Evolutionary conservation across 2,113 vertebrate genomes (phyloP), one percentile per base, ranked within the genome.

Genomic region (Tylochromis polylepis): DNA sequence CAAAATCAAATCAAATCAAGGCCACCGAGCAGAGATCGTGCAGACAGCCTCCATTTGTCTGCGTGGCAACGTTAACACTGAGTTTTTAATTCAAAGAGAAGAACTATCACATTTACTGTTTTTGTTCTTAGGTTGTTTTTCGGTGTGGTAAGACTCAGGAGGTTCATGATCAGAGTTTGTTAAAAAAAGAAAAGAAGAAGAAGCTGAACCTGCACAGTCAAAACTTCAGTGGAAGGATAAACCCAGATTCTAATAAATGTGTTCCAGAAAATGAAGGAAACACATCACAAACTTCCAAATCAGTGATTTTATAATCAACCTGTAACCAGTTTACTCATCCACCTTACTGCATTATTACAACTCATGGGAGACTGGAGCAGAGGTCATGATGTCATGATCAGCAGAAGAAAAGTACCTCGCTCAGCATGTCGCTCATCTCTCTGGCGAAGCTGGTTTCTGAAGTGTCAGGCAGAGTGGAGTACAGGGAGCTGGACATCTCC

Each of bases 391-490:
- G 9, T 41, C n/a, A 43, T 49, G 14, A 49, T 16, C 15, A 16
- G 14, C 46, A 49, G 46, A 15, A 49, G 46, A 16, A 49, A 49
- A 14, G 29, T 77, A 95, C 94, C 92, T 95, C 55, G 3, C 94
- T 95, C 85, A 75, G 72, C 70, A 89, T 12, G 85, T 84, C 51
- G 1, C 29, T 90, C 87, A 93, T 82, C 93, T 98, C 96, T 91
- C 95, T 96, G 18, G 97, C 96, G 77, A 98, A 97, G 59, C 95
- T 96, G 72, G 96, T 98, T 62, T 98, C 97, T 12, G 96, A 93
- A 1, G 97, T 98, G 43, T 97, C 95, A 3, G 97, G 95, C 96
- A 99, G 96, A 79, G 93, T 95, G 86, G 96, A 93, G 92, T 97
- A 98, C 1, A 98, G 93, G 22, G 95, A 95, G 72, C 94, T 95